These are phyloP conservation scores for Hirudinaria manillensis DNA, from an alignment of 2,888 invertebrate genomes.

Conservation along the genomic window DNA sequence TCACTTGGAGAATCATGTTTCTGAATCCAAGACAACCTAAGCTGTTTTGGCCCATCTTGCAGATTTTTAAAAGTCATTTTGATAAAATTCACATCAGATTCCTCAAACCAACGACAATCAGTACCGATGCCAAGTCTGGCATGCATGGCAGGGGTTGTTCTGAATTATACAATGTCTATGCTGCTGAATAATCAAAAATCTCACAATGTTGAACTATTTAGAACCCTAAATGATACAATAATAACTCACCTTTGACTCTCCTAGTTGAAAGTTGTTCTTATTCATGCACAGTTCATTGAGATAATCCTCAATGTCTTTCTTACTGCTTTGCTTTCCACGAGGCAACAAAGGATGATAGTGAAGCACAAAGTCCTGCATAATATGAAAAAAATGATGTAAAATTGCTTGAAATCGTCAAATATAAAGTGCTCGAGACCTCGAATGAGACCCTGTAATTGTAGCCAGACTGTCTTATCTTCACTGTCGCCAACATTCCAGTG, in stretches of 20 bases:
- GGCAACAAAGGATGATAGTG: constrained; percentile 82
- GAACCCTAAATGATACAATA: too few relatives aligned
- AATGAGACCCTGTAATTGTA: constrained; percentile 88
- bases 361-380: constrained; percentile 73
- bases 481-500: constrained; percentile 94
- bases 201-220: too few relatives aligned
- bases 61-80: too few relatives aligned
- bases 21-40: too few relatives aligned
- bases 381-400: neutral
- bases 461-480: constrained; percentile 85
- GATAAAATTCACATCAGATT: too few relatives aligned
- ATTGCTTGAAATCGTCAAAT: neutral
- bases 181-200: too few relatives aligned
- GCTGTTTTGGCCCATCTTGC: too few relatives aligned
- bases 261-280: constrained; percentile 82
- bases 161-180: too few relatives aligned
- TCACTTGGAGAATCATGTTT: too few relatives aligned
- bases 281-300: constrained; percentile 76
- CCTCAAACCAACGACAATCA: too few relatives aligned
- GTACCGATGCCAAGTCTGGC: too few relatives aligned
- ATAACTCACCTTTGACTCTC: constrained; percentile 66
- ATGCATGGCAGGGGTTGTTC: too few relatives aligned
- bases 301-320: constrained; percentile 78
- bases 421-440: constrained; percentile 57
- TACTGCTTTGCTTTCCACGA: constrained; percentile 74